These are phyloP conservation scores for Trisateles emortualis DNA, from an alignment of 2,888 invertebrate species.

Conservation along the genomic window DNA sequence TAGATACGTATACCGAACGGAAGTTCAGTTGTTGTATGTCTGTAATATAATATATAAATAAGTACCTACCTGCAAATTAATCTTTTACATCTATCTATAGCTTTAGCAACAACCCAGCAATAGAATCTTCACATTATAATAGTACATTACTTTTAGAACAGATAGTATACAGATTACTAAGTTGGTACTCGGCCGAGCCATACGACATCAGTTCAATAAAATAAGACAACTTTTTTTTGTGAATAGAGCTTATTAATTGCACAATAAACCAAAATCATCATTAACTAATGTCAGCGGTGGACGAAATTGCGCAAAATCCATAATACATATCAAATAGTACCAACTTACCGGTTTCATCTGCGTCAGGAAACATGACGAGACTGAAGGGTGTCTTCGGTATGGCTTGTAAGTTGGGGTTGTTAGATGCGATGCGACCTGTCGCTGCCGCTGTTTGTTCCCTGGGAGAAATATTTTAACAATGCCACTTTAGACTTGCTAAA, in stretches of 20 bases:
- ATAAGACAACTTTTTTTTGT: too few species aligned
- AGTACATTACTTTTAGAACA: too few species aligned
- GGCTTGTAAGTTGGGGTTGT: slow-evolving; percentile 82
- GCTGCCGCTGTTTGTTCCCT: slow-evolving; percentile 82
- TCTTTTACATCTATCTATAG: too few species aligned
- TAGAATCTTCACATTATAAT: too few species aligned
- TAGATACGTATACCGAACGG: slow-evolving; percentile 69
- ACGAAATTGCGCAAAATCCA: too few species aligned
- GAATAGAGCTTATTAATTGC: too few species aligned
- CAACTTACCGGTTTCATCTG: slow-evolving; percentile 39
- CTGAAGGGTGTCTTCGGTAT: slow-evolving; percentile 77
- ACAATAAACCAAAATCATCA: too few species aligned
- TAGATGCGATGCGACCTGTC: slow-evolving; percentile 80
- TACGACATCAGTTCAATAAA: too few species aligned
- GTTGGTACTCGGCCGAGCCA: too few species aligned
- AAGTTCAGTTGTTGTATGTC: slow-evolving; percentile 50
- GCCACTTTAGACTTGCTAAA: background rate
- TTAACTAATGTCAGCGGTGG: too few species aligned
- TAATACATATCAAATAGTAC: background rate
- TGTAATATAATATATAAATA: background rate
- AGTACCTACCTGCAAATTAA: slow-evolving; percentile 1
- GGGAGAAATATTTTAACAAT: background rate
- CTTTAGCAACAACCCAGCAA: too few species aligned
- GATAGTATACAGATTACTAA: too few species aligned
- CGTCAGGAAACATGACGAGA: slow-evolving; percentile 56